Conservation (phyloP, 2,888 invertebrate genomes). For the Chymomyza amoena region DNA sequence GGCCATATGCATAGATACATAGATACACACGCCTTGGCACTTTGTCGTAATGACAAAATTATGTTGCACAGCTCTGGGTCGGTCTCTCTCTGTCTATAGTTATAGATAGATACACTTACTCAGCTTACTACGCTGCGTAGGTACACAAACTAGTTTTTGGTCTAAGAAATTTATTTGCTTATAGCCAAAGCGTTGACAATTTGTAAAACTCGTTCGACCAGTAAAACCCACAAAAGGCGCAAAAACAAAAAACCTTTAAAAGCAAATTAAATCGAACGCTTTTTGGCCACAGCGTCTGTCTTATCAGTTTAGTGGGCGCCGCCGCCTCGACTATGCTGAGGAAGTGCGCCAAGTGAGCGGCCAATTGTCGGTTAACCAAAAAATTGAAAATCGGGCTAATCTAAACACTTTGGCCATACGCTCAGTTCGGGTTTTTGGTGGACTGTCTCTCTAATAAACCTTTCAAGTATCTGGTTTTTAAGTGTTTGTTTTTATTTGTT, state of each 20-base stretch:
- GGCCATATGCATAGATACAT: conserved; percentile 54
- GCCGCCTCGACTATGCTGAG: conserved; percentile 15
- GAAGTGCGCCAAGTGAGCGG: not conserved
- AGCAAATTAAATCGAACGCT: not conserved
- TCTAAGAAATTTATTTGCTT: conserved; percentile 52
- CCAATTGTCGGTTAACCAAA: not conserved
- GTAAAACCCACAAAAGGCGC: conserved; percentile 21
- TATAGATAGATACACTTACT: not conserved
- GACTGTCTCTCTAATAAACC: not conserved
- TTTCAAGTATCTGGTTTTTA: not conserved
- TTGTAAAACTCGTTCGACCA: conserved; percentile 65
- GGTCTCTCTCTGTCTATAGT: not conserved
- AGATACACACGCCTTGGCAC: conserved; percentile 11
- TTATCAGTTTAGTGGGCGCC: conserved; percentile 37
- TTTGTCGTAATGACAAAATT: conserved; percentile 65
- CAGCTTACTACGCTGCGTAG: conserved; percentile 17
- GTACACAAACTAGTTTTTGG: conserved; percentile 47
- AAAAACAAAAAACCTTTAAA: not conserved
- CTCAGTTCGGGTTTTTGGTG: not conserved
- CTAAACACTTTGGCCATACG: not conserved
- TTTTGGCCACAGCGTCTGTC: not conserved
- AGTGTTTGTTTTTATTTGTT: not conserved
- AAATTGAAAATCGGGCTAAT: not conserved
- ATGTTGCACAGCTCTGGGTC: conserved; percentile 53
- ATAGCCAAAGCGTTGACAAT: conserved; percentile 61